Conservation (phyloP, 2,888 invertebrate species). For the Drepana falcataria region DNA sequence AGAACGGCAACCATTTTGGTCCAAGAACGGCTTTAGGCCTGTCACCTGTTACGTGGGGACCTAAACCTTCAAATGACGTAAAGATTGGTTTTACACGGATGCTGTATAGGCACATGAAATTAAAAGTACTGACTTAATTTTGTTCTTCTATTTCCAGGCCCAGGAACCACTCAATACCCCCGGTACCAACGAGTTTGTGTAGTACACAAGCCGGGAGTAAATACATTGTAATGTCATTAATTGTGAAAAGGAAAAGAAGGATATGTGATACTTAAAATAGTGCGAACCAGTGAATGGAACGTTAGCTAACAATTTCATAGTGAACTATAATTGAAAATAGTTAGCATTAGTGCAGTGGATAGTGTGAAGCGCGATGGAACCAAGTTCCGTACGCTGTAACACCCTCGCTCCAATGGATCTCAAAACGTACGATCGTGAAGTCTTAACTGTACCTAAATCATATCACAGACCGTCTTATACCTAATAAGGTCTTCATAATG, state of each 20-base stretch:
- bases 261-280: slow-evolving; percentile 69
- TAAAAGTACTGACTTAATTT: too few species aligned
- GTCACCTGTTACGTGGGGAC: too few species aligned
- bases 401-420: slow-evolving; percentile 55
- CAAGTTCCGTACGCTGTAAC: slow-evolving; percentile 50
- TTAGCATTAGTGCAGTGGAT: slow-evolving; percentile 61
- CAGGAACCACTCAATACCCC: slow-evolving; percentile 89
- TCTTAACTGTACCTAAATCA: slow-evolving; percentile 24
- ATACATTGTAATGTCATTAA: slow-evolving; percentile 69
- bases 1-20: too few species aligned
- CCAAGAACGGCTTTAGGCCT: too few species aligned
- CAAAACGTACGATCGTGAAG: slow-evolving; percentile 39
- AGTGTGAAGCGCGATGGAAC: slow-evolving; percentile 50
- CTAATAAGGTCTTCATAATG: slow-evolving; percentile 34
- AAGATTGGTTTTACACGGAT: too few species aligned
- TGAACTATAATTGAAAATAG: slow-evolving; percentile 43
- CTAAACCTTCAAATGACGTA: too few species aligned
- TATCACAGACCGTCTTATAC: slow-evolving; percentile 23
- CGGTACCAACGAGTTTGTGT: slow-evolving; percentile 89
- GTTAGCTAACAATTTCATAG: slow-evolving; percentile 54
- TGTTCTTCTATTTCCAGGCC: slow-evolving; percentile 80
- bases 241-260: slow-evolving; percentile 76
- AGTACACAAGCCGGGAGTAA: slow-evolving; percentile 70
- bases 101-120: too few species aligned
- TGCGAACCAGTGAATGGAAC: slow-evolving; percentile 69